A percentile compares a stretch with the other conserved stretches of the same genome.
Evolutionary conservation across 2,797 vertebrate genomes (phyloP).

Genomic region (Ambastaia sidthimunki): DNA sequence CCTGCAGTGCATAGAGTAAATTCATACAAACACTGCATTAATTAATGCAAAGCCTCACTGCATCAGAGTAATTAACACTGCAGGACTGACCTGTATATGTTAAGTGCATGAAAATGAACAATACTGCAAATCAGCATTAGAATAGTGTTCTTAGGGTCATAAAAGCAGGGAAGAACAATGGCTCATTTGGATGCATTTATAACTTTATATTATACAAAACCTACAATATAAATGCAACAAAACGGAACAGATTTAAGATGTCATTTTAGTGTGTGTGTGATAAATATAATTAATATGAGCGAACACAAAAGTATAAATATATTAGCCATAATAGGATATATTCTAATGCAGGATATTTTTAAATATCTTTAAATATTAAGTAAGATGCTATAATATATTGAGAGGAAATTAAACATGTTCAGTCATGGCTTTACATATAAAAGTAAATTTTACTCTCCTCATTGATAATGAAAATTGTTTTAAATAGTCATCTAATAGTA

Average conservation of each 20-base stretch:
- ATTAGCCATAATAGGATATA: too few relatives aligned
- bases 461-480: too few relatives aligned
- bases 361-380: too few relatives aligned
- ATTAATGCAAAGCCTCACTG: conserved; percentile 36
- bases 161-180: neutral
- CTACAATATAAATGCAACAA: neutral
- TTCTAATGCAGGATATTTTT: too few relatives aligned
- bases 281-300: too few relatives aligned
- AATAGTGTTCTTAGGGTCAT: conserved; percentile 12
- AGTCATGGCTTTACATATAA: too few relatives aligned
- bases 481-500: too few relatives aligned
- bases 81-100: conserved; percentile 1
- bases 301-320: too few relatives aligned
- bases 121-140: neutral
- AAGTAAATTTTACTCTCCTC: too few relatives aligned
- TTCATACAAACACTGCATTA: conserved; percentile 36
- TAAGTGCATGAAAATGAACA: conserved; percentile 20
- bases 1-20: conserved; percentile 15
- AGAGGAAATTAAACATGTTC: too few relatives aligned
- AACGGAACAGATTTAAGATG: neutral
- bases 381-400: too few relatives aligned
- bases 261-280: too few relatives aligned
- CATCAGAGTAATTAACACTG: conserved; percentile 37
- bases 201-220: neutral
- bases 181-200: neutral